phyloP scores from a whole-genome alignment of 1,140 invertebrate genomes.

The Drosophila santomea region DNA sequence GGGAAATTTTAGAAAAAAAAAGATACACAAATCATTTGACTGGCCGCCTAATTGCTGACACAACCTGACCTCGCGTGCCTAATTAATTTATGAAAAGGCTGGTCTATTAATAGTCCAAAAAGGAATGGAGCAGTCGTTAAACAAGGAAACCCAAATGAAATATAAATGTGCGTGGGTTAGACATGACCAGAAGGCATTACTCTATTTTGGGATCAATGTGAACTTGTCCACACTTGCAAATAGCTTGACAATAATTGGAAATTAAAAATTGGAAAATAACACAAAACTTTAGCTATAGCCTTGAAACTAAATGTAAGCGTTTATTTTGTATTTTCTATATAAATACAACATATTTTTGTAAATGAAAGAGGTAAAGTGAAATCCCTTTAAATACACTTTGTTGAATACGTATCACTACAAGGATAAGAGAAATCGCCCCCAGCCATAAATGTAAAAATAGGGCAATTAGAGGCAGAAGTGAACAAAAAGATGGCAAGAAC shows the following conservation, averaged over 20 bases:
- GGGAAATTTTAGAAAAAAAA: not conserved
- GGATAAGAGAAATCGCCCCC: conserved; percentile 2
- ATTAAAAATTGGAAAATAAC: too few species aligned
- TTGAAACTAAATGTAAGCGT: too few species aligned
- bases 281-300: too few species aligned
- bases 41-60: conserved; percentile 22
- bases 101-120: conserved; percentile 33
- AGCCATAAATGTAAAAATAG: conserved; percentile 21
- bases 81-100: conserved; percentile 69
- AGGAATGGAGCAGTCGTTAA: conserved; percentile 14
- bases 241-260: not conserved
- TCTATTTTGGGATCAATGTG: not conserved
- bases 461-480: conserved; percentile 27
- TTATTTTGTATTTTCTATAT: too few species aligned
- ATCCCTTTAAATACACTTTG: not conserved
- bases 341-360: not conserved
- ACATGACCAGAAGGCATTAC: conserved; percentile 9
- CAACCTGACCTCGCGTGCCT: conserved; percentile 41
- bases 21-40: conserved; percentile 22
- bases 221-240: not conserved
- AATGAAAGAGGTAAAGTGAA: not conserved
- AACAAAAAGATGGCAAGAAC: not conserved
- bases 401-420: not conserved
- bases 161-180: conserved; percentile 4
- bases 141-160: conserved; percentile 14